Base-by-base conservation (phyloP, 2,113 vertebrate species). In the Odocoileus hemionus region DNA sequence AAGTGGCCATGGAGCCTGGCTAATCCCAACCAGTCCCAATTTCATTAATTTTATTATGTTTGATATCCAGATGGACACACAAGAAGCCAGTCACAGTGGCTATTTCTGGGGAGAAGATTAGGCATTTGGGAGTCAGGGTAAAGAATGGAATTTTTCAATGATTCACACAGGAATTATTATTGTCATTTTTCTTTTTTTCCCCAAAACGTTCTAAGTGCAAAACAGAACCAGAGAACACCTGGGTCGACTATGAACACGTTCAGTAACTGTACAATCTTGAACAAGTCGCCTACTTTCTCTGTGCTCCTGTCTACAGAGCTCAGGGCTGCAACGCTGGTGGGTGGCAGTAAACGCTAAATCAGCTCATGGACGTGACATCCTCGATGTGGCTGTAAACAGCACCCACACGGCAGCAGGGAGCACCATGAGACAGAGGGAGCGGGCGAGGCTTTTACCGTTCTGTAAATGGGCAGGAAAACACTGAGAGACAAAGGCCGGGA, bases 281-380 rank as follows among this genome's bases (percentile, higher is more conserved):
- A 19, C 52, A 80, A 74, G 60, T 16, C 2, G 0, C 30, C 2
- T 5, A 7, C 9, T 11, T 23, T 54, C 12, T 82, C 86, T 57
- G 47, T 45, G 54, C 39, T 61, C 50, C 3, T 0, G 28, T 36
- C 74, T 21, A 52, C 1, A 19, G 26, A 3, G 1, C 23, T 33
- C 1, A 25, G 26, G 2, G 1, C 28, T 33, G 2, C n/a, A 3
- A 7, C 28, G 8, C 1, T 3, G 14, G 7, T 7, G 28, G 5
- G 3, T 16, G 23, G n/a, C 28, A 28, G 23, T 14, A 54, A 52
- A 25, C 1, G 36, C 50, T 14, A 45, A 30, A 14, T 33, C 23
- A 82, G 45, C 17, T 21, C 12, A 7, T 7, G 21, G 79, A 8
- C 5, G 19, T 43, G 57, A n/a, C 19, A 14, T 15, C 12, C 54